Percentiles rank a stretch among this genome's conserved stretches.
Conservation (phyloP, 2,113 vertebrate species). For the Synodontis membranacea region DNA sequence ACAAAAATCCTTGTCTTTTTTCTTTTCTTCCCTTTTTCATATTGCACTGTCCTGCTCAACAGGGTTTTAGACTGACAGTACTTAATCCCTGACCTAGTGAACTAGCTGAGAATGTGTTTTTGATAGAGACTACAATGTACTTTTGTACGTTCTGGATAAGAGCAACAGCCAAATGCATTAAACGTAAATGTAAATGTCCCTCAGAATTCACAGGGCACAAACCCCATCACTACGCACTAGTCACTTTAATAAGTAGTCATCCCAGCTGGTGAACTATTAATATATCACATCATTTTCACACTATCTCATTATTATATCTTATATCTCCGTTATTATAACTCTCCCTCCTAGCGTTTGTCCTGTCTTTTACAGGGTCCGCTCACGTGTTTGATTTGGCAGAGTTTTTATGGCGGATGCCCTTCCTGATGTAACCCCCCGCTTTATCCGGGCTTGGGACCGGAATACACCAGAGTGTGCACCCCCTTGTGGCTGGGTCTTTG, state of each 20-base stretch:
- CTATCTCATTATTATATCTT: not conserved
- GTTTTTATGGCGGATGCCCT: too few species aligned
- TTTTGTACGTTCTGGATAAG: not conserved
- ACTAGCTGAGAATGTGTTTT: not conserved
- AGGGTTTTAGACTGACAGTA: not conserved
- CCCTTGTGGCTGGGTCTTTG: too few species aligned
- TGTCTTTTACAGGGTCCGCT: too few species aligned
- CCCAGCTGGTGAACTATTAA: not conserved
- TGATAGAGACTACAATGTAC: not conserved
- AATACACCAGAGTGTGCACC: too few species aligned
- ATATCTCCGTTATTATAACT: too few species aligned
- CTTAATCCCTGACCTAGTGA: not conserved
- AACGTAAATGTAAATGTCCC: not conserved
- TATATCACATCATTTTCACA: not conserved
- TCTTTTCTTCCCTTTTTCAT: not conserved
- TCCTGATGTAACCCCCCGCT: too few species aligned
- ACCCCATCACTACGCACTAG: not conserved
- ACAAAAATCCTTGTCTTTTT: not conserved
- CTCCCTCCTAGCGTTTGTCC: too few species aligned
- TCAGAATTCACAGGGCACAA: not conserved
- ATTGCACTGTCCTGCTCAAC: not conserved
- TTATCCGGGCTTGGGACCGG: too few species aligned
- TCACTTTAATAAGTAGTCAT: not conserved
- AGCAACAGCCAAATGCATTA: not conserved
- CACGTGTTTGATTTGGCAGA: too few species aligned